Percentiles rank a stretch among this genome's conserved stretches.
Evolutionary conservation across 2,113 vertebrate genomes (phyloP).

Genomic region (Phyllostomus hastatus): DNA sequence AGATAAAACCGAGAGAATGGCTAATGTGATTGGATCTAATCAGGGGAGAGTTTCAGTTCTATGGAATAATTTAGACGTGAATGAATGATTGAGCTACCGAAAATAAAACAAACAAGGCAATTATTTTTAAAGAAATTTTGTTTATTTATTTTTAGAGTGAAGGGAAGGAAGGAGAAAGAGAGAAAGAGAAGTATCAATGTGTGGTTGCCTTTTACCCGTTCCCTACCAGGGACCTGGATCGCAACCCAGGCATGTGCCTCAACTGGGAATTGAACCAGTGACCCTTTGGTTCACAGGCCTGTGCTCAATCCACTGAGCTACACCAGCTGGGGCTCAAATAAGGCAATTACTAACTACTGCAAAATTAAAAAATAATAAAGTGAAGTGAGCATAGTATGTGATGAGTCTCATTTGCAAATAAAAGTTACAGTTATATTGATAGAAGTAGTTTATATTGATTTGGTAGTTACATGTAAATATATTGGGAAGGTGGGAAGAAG

Average conservation of each 20-base stretch:
- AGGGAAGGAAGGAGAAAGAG: too few species aligned
- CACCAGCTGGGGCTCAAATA: not conserved
- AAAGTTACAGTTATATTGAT: not conserved
- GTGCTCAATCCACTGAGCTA: too few species aligned
- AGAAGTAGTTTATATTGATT: not conserved
- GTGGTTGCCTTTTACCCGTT: too few species aligned
- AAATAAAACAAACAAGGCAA: not conserved
- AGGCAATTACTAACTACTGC: not conserved
- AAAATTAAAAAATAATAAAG: not conserved
- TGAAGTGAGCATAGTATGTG: not conserved
- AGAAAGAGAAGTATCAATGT: too few species aligned
- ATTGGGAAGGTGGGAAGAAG: not conserved
- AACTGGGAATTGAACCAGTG: too few species aligned
- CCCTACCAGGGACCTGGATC: too few species aligned
- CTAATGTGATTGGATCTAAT: not conserved
- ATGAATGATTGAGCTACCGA: not conserved
- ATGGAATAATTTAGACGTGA: not conserved
- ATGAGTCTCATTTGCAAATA: not conserved
- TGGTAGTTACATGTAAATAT: not conserved
- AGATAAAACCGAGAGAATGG: not conserved
- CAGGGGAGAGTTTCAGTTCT: not conserved
- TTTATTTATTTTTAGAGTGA: too few species aligned
- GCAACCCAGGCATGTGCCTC: too few species aligned
- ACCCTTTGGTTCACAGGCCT: too few species aligned
- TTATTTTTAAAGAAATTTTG: not conserved